phyloP scores from a whole-genome alignment of 2,888 invertebrate species.

The Buathra laborator region DNA sequence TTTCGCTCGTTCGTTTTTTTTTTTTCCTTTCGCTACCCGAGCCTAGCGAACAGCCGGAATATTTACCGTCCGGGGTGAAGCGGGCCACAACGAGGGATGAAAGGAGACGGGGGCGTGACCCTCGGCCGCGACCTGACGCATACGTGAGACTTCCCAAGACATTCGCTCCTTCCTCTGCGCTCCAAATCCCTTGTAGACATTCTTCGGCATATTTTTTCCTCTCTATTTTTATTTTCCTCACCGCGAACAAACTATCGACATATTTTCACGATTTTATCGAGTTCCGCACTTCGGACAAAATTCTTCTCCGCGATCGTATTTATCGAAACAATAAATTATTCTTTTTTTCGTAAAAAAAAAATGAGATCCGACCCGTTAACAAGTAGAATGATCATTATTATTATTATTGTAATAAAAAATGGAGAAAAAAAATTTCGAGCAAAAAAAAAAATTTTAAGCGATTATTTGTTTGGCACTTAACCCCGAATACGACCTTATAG shows the following conservation, averaged over 20 bases:
- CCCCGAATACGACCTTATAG: not conserved
- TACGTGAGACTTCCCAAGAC: constrained; percentile 26
- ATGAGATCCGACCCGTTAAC: too few relatives aligned
- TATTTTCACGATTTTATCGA: constrained; percentile 25
- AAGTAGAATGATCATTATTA: too few relatives aligned
- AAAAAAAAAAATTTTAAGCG: too few relatives aligned
- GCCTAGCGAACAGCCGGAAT: constrained; percentile 49
- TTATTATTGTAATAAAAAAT: too few relatives aligned
- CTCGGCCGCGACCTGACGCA: constrained; percentile 40
- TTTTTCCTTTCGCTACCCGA: constrained; percentile 25
- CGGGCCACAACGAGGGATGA: constrained; percentile 60
- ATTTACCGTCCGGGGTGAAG: constrained; percentile 63
- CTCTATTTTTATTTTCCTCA: not conserved
- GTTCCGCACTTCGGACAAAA: not conserved
- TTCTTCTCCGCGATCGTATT: too few relatives aligned
- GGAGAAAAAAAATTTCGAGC: too few relatives aligned
- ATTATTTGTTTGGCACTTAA: too few relatives aligned
- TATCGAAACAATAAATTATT: too few relatives aligned
- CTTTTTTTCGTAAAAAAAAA: too few relatives aligned
- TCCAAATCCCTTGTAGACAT: constrained; percentile 33
- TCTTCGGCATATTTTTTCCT: constrained; percentile 25
- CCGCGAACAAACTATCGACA: constrained; percentile 24
- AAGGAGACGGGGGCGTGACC: constrained; percentile 61
- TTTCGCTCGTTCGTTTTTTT: constrained; percentile 30
- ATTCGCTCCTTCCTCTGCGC: not conserved